A percentile compares a stretch with the other conserved stretches of the same genome.
These are phyloP conservation scores for Amorpha juglandis DNA, from an alignment of 2,888 invertebrate genomes.

Conservation along the genomic window DNA sequence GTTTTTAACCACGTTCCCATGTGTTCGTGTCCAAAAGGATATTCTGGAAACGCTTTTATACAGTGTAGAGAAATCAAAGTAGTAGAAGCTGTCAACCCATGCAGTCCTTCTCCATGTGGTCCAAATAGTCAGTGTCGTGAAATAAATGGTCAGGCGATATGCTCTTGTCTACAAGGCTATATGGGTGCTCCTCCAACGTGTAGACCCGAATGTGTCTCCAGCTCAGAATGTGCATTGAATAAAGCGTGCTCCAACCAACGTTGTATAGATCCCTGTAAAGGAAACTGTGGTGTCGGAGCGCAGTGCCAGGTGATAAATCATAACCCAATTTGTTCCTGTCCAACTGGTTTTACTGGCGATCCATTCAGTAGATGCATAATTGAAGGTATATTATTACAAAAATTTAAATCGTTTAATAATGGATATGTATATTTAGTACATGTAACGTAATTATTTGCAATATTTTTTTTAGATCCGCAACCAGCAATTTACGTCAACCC, in stretches of 20 bases:
- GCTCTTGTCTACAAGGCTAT: constrained; percentile 87
- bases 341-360: constrained; percentile 87
- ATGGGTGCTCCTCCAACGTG: constrained; percentile 89
- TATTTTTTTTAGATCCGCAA: constrained; percentile 59
- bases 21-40: constrained; percentile 85
- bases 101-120: constrained; percentile 89
- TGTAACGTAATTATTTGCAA: background rate
- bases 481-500: constrained; percentile 73
- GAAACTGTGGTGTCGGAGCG: constrained; percentile 88
- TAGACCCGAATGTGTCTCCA: constrained; percentile 88
- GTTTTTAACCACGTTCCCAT: constrained; percentile 86
- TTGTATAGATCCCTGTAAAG: constrained; percentile 89
- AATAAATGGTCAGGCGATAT: constrained; percentile 87
- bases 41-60: constrained; percentile 88
- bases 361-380: constrained; percentile 87
- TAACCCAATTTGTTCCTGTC: constrained; percentile 89
- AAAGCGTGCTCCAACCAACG: constrained; percentile 88
- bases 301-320: constrained; percentile 90
- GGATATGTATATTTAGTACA: background rate
- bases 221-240: constrained; percentile 87
- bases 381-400: constrained; percentile 65
- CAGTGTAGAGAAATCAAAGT: constrained; percentile 80
- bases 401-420: background rate
- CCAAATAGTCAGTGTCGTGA: constrained; percentile 89
- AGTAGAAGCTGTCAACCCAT: constrained; percentile 81